Conservation (phyloP, 2,113 vertebrate species). For the Rhea americana region DNA sequence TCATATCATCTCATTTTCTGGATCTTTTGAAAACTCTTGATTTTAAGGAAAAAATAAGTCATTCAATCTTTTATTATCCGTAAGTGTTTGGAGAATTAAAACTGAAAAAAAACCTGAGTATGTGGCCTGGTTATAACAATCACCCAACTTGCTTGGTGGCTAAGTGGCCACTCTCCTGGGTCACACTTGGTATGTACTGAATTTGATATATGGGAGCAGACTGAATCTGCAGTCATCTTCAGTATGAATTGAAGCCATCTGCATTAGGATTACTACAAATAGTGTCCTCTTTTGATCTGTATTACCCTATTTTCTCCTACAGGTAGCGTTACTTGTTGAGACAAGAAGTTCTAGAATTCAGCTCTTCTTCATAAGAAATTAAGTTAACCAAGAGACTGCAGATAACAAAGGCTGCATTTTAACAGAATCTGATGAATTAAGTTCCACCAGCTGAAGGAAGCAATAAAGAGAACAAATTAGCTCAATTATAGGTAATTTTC, state of each 20-base stretch:
- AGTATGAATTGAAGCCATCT: not conserved
- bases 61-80: not conserved
- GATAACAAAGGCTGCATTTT: not conserved
- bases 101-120: not conserved
- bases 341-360: not conserved
- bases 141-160: not conserved
- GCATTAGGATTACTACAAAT: not conserved
- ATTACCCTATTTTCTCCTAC: not conserved
- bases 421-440: not conserved
- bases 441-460: not conserved
- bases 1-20: not conserved
- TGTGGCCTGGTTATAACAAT: not conserved
- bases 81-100: not conserved
- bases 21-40: not conserved
- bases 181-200: not conserved
- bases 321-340: not conserved
- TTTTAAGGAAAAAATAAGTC: slow-evolving; percentile 1
- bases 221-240: not conserved
- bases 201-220: not conserved
- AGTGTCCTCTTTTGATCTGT: not conserved
- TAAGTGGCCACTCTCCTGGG: not conserved
- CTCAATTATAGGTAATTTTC: not conserved
- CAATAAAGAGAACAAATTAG: not conserved
- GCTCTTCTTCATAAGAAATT: not conserved
- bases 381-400: not conserved